These are phyloP conservation scores for Leucophenga varia DNA, from an alignment of 1,140 invertebrate genomes.

Conservation along the genomic window DNA sequence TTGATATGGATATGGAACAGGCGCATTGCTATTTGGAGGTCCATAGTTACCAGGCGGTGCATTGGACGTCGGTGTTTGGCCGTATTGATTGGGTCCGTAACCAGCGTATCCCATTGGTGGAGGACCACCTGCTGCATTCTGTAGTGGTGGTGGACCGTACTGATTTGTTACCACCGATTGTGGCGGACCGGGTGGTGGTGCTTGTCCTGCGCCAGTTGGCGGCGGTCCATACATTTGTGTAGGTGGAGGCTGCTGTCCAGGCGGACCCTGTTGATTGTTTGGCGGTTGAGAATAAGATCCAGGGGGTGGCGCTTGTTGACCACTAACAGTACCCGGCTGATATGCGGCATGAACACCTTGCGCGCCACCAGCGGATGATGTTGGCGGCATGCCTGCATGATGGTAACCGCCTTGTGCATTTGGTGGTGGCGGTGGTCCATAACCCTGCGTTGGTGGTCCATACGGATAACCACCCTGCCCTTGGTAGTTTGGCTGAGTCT, in stretches of 20 bases:
- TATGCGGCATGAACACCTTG: slow-evolving; percentile 31
- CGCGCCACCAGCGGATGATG: slow-evolving; percentile 20
- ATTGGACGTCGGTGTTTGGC: slow-evolving; percentile 27
- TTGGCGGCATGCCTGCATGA: slow-evolving; percentile 39
- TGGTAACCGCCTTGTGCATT: slow-evolving; percentile 56
- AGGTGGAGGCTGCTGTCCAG: slow-evolving; percentile 35
- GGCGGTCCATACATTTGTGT: slow-evolving; percentile 54
- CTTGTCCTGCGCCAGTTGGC: slow-evolving; percentile 51
- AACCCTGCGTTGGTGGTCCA: slow-evolving; percentile 45
- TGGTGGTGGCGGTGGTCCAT: slow-evolving; percentile 46
- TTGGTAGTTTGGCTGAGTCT: slow-evolving; percentile 56
- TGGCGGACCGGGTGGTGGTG: slow-evolving; percentile 44
- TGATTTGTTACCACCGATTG: slow-evolving; percentile 39
- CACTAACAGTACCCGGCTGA: slow-evolving; percentile 26
- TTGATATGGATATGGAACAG: slow-evolving; percentile 45
- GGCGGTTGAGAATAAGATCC: slow-evolving; percentile 41
- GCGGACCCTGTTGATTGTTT: slow-evolving; percentile 32
- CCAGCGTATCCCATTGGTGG: slow-evolving; percentile 40
- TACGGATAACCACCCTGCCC: slow-evolving; percentile 58
- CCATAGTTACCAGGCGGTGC: slow-evolving; percentile 11
- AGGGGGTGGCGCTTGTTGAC: slow-evolving; percentile 39
- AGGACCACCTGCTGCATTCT: slow-evolving; percentile 28
- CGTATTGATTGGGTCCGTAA: too few relatives aligned
- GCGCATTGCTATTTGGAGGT: slow-evolving; percentile 34
- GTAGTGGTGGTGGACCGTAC: slow-evolving; percentile 37